phyloP scores from a whole-genome alignment of 2,888 invertebrate genomes.

The Coecobrya sp. region DNA sequence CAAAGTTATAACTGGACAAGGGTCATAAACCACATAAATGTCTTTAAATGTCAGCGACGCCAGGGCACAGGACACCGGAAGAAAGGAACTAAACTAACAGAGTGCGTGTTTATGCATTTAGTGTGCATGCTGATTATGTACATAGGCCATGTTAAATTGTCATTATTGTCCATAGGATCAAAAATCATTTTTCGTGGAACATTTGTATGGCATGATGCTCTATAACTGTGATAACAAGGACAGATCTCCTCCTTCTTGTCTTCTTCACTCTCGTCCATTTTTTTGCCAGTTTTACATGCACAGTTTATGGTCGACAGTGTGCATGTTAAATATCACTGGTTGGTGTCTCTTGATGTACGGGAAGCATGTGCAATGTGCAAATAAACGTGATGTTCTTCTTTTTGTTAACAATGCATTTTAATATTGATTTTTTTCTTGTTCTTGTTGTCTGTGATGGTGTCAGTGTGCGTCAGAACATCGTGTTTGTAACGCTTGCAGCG shows the following conservation, averaged over 20 bases:
- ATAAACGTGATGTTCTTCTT: background rate
- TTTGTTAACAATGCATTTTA: constrained; percentile 35
- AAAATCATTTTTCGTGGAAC: constrained; percentile 34
- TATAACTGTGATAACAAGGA: constrained; percentile 19
- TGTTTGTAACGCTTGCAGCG: constrained; percentile 15
- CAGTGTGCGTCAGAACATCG: constrained; percentile 19
- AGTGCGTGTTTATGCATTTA: background rate
- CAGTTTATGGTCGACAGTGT: background rate
- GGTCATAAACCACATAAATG: constrained; percentile 62
- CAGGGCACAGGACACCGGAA: constrained; percentile 45
- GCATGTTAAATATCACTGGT: background rate
- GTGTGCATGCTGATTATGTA: constrained; percentile 22
- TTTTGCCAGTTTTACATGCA: background rate
- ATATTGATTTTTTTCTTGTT: constrained; percentile 15
- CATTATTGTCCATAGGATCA: constrained; percentile 4
- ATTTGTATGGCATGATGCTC: constrained; percentile 12
- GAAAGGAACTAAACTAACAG: background rate
- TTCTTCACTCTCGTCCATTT: background rate
- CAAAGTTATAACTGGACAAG: constrained; percentile 29
- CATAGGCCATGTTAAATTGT: background rate
- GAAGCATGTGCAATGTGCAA: constrained; percentile 31
- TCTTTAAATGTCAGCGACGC: constrained; percentile 35
- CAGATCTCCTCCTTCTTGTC: constrained; percentile 25
- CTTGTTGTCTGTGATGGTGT: constrained; percentile 1
- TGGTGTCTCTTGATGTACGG: constrained; percentile 5